Percentiles rank a stretch among this genome's conserved stretches.
Evolutionary conservation across 2,888 invertebrate genomes (phyloP).

Genomic region (Eurois occulta): DNA sequence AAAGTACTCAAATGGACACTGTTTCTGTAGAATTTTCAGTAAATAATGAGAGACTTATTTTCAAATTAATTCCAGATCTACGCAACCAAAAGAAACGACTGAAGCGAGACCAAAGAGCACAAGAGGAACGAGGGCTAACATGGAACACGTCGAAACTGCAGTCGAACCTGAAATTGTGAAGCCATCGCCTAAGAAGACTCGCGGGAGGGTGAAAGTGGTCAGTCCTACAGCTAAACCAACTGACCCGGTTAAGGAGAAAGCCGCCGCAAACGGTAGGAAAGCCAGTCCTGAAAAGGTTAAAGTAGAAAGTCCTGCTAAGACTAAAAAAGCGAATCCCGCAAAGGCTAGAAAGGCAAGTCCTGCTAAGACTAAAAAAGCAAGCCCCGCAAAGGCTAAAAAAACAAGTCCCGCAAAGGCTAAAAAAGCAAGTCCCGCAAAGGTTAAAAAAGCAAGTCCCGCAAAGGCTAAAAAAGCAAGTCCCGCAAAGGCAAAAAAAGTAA

Average conservation of each 20-base stretch:
- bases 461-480: neutral
- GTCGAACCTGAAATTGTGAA: constrained; percentile 36
- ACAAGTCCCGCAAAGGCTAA: neutral
- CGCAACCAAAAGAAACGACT: constrained; percentile 13
- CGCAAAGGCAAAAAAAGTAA: neutral
- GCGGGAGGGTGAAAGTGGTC: constrained; percentile 29
- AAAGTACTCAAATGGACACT: no score
- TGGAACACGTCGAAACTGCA: constrained; percentile 17
- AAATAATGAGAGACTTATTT: neutral
- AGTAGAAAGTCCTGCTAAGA: constrained; percentile 11
- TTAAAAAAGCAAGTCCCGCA: neutral
- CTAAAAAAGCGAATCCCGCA: neutral
- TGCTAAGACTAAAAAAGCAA: neutral
- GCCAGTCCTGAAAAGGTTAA: constrained; percentile 6
- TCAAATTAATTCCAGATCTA: constrained; percentile 28
- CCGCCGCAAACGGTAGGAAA: constrained; percentile 12
- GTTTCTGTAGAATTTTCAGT: neutral
- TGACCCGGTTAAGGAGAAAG: constrained; percentile 9
- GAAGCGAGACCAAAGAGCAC: constrained; percentile 35
- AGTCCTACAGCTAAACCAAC: constrained; percentile 11
- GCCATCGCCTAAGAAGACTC: constrained; percentile 62
- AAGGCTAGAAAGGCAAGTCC: neutral
- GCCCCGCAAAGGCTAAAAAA: neutral
- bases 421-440: neutral
- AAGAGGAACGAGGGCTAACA: constrained; percentile 30